Evolutionary conservation across 2,888 invertebrate species (phyloP), one percentile per base, ranked within the genome.

Genomic region (Phorcus lineatus): DNA sequence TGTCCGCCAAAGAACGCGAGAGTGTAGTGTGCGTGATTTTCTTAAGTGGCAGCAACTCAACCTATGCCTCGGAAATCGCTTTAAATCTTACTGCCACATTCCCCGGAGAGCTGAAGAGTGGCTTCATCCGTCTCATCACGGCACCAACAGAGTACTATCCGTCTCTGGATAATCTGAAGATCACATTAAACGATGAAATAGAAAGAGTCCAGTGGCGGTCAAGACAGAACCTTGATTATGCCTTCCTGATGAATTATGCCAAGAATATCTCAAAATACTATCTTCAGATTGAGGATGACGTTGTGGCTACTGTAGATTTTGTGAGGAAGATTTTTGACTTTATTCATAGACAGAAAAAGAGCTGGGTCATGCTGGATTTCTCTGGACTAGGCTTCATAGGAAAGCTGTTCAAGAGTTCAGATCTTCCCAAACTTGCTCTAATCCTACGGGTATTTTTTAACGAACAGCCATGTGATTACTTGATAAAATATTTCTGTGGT

Each of bases 141-240:
- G 89, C 91, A 7, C 82, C 86, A 2, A 22, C 52, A 24, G 79
- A 81, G 22, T 88, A 88, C 47, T 91, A 91, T 82, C 90, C 91
- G 2, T 79, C 85, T 28, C 81, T 90, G 28, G 74, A 80, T 0
- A 78, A 86, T 19, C 80, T 90, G 2, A 88, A 87, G 77, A 85
- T 90, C 19, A 93, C 83, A 6, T 92, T 88, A 79, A 90, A 91
- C 75, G 93, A 93, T 80, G 84, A 90, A 0, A 82, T 86, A n/a
- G 86, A 89, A 22, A 83, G 93, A 62, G 91, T 93, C 0, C 82
- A 88, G 76, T 93, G 93, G 93, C 82, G 93, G 36, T 89, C 93
- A 2, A 93, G 93, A 82, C 93, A 93, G 86, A 93, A 92, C 40
- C 80, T 93, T 22, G 93, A 93, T 84, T 93, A 92, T 83, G 92